phyloP scores from a whole-genome alignment of 2,888 invertebrate genomes.

The Phortica magna region DNA sequence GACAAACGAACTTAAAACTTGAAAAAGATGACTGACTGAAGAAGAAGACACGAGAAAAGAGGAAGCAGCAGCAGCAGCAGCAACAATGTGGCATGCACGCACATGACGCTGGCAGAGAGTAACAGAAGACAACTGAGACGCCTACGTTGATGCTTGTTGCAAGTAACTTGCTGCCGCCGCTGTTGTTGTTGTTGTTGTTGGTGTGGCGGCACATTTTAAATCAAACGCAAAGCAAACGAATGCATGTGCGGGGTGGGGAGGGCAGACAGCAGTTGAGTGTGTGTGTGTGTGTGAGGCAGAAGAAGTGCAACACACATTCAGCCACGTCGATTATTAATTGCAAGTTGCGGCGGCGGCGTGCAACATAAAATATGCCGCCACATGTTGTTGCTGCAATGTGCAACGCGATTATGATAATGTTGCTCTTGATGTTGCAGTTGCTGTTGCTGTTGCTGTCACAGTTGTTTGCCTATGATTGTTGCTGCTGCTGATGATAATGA shows the following conservation, averaged over 20 bases:
- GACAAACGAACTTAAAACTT: not conserved
- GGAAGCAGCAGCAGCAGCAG: not conserved
- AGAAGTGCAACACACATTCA: slow-evolving; percentile 5
- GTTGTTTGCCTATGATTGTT: slow-evolving; percentile 34
- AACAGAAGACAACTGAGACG: slow-evolving; percentile 26
- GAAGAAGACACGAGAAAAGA: not conserved
- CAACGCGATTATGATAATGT: slow-evolving; percentile 20
- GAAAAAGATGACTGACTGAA: not conserved
- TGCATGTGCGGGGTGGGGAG: too few relatives aligned
- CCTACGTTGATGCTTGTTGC: not conserved
- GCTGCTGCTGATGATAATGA: slow-evolving; percentile 61
- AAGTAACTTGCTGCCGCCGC: not conserved
- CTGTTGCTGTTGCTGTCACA: not conserved
- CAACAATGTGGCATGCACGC: slow-evolving; percentile 26
- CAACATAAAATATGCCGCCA: slow-evolving; percentile 16
- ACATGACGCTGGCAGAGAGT: slow-evolving; percentile 58
- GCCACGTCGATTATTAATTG: slow-evolving; percentile 67
- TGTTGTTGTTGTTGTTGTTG: slow-evolving; percentile 4
- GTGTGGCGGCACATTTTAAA: slow-evolving; percentile 66
- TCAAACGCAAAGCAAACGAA: slow-evolving; percentile 67
- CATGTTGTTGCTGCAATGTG: slow-evolving; percentile 9
- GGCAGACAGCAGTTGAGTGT: slow-evolving; percentile 27
- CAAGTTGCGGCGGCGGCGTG: slow-evolving; percentile 44
- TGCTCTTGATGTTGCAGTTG: slow-evolving; percentile 10
- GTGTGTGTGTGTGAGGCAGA: slow-evolving; percentile 30